These are phyloP conservation scores for Enteromius afrohamiltoni DNA, from an alignment of 2,797 vertebrate genomes.

Conservation along the genomic window DNA sequence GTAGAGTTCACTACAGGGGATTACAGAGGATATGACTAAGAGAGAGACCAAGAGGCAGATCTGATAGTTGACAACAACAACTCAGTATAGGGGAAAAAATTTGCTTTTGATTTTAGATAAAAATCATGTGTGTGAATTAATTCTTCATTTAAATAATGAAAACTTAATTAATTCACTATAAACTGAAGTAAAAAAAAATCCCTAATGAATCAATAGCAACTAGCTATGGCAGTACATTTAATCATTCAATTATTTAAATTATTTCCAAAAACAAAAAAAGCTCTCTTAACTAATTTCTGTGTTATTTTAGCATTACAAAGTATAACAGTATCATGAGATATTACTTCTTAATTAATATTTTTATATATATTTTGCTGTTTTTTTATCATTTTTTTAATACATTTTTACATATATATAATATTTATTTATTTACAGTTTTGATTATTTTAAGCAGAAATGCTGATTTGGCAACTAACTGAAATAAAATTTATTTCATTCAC, in stretches of 20 bases:
- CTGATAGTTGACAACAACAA: background rate
- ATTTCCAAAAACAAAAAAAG: background rate
- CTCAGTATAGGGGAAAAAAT: background rate
- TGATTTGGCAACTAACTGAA: background rate
- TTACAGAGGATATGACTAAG: background rate
- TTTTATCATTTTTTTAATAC: background rate
- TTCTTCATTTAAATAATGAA: background rate
- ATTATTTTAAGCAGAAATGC: background rate
- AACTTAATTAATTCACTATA: background rate
- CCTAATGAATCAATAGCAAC: background rate
- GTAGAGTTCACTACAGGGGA: conserved; percentile 10
- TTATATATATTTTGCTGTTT: background rate
- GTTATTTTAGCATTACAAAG: background rate
- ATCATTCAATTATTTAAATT: background rate
- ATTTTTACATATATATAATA: background rate
- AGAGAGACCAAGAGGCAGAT: background rate
- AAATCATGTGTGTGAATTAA: background rate
- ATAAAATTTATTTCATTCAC: background rate
- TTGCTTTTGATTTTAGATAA: background rate
- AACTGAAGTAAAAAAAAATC: background rate
- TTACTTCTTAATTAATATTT: background rate
- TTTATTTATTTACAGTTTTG: background rate
- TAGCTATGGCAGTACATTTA: background rate
- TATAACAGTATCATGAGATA: background rate
- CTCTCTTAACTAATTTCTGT: background rate